Percentiles rank a stretch among this genome's conserved stretches.
Conservation (phyloP, 2,888 invertebrate genomes). For the Thereva nobilitata region DNA sequence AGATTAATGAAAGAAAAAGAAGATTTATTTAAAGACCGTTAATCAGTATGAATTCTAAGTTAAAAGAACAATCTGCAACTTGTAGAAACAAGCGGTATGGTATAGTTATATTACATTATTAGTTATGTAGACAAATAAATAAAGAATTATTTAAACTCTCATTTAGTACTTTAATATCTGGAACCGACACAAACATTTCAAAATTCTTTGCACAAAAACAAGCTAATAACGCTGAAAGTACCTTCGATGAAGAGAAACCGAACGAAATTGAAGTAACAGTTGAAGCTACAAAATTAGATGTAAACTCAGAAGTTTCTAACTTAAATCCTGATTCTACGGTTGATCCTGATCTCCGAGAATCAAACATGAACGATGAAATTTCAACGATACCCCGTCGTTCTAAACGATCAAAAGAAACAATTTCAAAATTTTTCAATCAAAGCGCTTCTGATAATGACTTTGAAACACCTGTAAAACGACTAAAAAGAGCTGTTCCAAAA, state of each 20-base stretch:
- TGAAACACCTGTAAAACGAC: slow-evolving; percentile 18
- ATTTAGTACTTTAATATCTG: too few relatives aligned
- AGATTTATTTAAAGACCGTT: slow-evolving; percentile 45
- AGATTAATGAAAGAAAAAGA: slow-evolving; percentile 49
- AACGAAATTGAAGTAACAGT: too few relatives aligned
- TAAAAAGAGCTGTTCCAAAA: slow-evolving; percentile 3
- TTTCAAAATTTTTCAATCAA: slow-evolving; percentile 13
- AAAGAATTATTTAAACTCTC: not conserved
- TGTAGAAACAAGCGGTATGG: slow-evolving; percentile 47
- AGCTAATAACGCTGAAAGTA: not conserved
- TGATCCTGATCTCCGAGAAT: too few relatives aligned
- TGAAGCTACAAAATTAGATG: too few relatives aligned
- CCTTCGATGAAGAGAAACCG: too few relatives aligned
- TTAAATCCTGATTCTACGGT: too few relatives aligned
- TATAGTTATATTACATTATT: not conserved
- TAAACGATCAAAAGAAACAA: not conserved
- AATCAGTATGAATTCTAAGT: slow-evolving; percentile 53
- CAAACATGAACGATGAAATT: too few relatives aligned
- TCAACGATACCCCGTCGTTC: too few relatives aligned
- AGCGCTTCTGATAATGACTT: slow-evolving; percentile 17
- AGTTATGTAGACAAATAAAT: not conserved
- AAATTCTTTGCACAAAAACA: slow-evolving; percentile 12
- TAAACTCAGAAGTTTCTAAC: too few relatives aligned
- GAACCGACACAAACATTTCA: not conserved
- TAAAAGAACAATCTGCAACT: slow-evolving; percentile 51